These are phyloP conservation scores for Platysteira castanea DNA, from an alignment of 2,113 vertebrate genomes.

Conservation along the genomic window DNA sequence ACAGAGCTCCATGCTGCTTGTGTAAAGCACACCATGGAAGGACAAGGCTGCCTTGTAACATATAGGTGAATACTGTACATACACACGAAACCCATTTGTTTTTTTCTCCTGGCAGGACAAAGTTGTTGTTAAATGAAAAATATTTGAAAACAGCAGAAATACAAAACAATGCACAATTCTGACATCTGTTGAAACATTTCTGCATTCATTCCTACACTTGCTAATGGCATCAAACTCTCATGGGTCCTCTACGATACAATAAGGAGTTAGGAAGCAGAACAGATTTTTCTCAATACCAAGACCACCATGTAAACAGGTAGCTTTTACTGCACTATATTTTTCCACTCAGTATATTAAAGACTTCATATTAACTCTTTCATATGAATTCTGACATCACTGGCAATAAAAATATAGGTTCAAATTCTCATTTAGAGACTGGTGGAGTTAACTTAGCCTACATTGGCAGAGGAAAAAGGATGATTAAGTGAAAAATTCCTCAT, in stretches of 20 bases:
- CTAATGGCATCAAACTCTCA: neutral
- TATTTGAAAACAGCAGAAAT: neutral
- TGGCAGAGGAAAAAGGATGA: neutral
- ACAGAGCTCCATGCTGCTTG: accelerated
- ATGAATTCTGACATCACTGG: neutral
- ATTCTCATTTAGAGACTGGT: neutral
- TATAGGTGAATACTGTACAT: neutral
- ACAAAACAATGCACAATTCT: neutral
- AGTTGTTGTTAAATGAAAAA: neutral
- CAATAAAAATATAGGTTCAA: neutral
- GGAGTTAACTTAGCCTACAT: neutral
- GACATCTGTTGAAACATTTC: neutral
- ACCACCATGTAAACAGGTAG: neutral
- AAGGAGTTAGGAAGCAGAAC: neutral
- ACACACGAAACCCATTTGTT: neutral
- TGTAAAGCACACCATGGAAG: neutral
- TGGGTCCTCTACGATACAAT: neutral
- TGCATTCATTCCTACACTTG: neutral
- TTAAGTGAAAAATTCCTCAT: neutral
- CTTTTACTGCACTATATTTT: neutral
- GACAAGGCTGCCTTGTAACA: neutral
- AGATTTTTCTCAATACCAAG: neutral
- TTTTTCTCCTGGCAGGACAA: neutral
- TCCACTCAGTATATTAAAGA: neutral
- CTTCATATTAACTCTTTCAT: neutral